phyloP scores from a whole-genome alignment of 2,888 invertebrate species.

The Nomada hirtipes region DNA sequence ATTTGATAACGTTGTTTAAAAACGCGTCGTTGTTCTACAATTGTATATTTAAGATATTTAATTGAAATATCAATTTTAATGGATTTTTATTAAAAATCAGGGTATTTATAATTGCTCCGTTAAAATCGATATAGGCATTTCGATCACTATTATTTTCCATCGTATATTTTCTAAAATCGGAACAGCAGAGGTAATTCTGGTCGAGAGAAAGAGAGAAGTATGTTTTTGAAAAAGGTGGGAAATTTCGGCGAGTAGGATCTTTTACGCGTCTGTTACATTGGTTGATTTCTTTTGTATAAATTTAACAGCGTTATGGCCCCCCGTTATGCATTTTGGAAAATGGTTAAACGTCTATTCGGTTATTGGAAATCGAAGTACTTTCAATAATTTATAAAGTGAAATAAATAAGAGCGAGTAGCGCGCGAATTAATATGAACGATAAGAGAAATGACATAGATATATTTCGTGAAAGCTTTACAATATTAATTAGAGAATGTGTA shows the following conservation, averaged over 20 bases:
- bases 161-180: not conserved
- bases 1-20: not conserved
- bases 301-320: not conserved
- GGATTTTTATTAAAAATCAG: not conserved
- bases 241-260: not conserved
- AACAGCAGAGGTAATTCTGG: not conserved
- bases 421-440: no score
- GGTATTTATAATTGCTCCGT: not conserved
- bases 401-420: not conserved
- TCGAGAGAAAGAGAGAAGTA: not conserved
- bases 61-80: not conserved
- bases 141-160: not conserved
- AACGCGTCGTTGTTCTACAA: not conserved
- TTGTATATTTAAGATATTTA: constrained; percentile 8
- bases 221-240: not conserved
- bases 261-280: not conserved
- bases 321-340: not conserved
- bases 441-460: not conserved
- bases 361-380: not conserved
- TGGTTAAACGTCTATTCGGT: not conserved
- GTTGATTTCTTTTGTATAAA: not conserved
- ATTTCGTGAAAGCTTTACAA: not conserved
- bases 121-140: not conserved
- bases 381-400: not conserved
- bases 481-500: not conserved